Evolutionary conservation across 2,888 invertebrate species (phyloP), one percentile per base, ranked within the genome.

Genomic region (Spodoptera picta): DNA sequence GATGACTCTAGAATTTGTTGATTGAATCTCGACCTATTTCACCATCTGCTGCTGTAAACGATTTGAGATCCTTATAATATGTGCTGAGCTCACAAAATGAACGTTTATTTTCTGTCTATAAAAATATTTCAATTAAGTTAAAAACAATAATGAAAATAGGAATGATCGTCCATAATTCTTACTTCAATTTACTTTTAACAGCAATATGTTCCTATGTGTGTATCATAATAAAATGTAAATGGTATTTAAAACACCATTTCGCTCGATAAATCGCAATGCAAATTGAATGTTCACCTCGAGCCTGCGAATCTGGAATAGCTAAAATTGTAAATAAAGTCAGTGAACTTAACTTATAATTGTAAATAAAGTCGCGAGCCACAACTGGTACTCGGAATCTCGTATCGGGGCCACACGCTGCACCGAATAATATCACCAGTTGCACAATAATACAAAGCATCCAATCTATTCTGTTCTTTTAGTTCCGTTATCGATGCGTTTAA

Each of bases 391-490:
- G 72, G 84, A 79, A 80, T 84, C 82, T 83, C 66, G 84, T 83
- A 88, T 85, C 80, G 84, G 83, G 87, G 87, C 86, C 89, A 84
- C 66, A 76, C 83, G 82, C 82, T 86, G 86, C 85, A 86, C 83
- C 83, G 82, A 87, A 89, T 88, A 88, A 90, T 87, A 87, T 87
- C 82, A 85, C 81, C 83, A 83, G 86, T 91, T 92, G 81, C 88
- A 86, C 89, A 90, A 90, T 84, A 89, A 89, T 84, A 74, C 65
- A 75, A 83, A 84, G 82, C 86, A 86, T 86, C 87, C 83, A 83
- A 83, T 82, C 79, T 80, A 75, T 83, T 84, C 81, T 85, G 82
- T 87, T 85, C 81, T 85, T 85, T 83, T 81, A 84, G 85, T 87
- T 87, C 89, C 88, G 88, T 88, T 90, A 89, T 84, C 82, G 84